A percentile compares a stretch with the other conserved stretches of the same genome.
Conservation (phyloP, 2,797 vertebrate species). For the Lindbergichthys nudifrons region DNA sequence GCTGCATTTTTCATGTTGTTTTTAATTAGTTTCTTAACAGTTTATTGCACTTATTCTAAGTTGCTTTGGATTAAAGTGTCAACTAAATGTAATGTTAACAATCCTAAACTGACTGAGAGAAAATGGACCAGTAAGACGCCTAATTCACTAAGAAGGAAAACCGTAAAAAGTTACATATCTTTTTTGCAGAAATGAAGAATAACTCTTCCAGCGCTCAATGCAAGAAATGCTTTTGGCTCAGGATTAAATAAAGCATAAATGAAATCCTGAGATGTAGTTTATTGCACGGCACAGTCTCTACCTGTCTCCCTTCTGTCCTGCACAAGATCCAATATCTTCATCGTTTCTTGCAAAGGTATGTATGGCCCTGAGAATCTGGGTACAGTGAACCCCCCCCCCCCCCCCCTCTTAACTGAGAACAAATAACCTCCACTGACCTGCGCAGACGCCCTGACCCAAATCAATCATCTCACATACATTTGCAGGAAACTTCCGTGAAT, state of each 20-base stretch:
- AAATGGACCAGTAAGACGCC: too few species aligned
- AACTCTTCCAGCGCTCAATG: background rate
- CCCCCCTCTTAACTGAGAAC: slow-evolving; percentile 23
- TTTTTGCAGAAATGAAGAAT: background rate
- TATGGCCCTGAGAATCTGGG: slow-evolving; percentile 44
- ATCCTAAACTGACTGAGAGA: too few species aligned
- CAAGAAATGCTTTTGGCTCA: background rate
- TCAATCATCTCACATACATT: slow-evolving; percentile 85
- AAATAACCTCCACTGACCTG: slow-evolving; percentile 48
- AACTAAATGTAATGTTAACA: too few species aligned
- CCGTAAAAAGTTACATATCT: too few species aligned
- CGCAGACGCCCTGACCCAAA: slow-evolving; percentile 69
- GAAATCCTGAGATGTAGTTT: slow-evolving; percentile 4
- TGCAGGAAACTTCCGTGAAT: slow-evolving; percentile 88
- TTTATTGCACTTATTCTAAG: too few species aligned
- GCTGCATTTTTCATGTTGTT: too few species aligned
- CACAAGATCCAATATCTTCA: slow-evolving; percentile 80
- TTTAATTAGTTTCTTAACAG: too few species aligned
- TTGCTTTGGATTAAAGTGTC: too few species aligned
- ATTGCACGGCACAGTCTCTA: slow-evolving; percentile 8
- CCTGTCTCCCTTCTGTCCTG: slow-evolving; percentile 61
- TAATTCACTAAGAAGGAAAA: too few species aligned
- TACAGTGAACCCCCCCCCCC: slow-evolving; percentile 7
- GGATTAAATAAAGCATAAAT: background rate
- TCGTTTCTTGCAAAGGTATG: slow-evolving; percentile 81